Evolutionary conservation across 2,113 vertebrate genomes (phyloP), one percentile per base, ranked within the genome.

Genomic region (Gopherus flavomarginatus): DNA sequence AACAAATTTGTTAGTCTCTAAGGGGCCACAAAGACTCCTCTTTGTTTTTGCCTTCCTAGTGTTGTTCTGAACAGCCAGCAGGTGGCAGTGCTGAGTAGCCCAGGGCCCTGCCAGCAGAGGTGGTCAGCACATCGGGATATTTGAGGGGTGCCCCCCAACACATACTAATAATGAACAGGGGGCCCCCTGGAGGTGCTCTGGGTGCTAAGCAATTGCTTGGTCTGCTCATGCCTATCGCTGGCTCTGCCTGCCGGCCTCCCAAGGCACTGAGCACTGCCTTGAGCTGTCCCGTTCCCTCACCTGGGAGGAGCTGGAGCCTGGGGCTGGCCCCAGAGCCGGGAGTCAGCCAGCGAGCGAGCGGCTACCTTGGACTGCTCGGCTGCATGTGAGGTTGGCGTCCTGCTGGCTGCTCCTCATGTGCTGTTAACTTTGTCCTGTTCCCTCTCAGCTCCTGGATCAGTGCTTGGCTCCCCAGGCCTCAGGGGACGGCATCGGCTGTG

Each of bases 391-490:
- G 59, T 31, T 14, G 44, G 5, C 6, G 1, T 19, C 42, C 19
- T 0, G 2, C 1, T 17, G 0, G 52, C 44, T 10, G 54, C 1
- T 52, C 42, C 29, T 4, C 27, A 19, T 59, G 21, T 84, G 86
- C 62, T 94, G 88, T 90, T 96, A 4, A 95, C 53, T 49, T 44
- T 10, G 29, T 86, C 85, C 86, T 49, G 49, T 94, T 94, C 72
- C 62, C 69, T 69, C 29, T 3, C 97, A 99, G 99, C 98, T 99
- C 90, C 96, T 99, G 97, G 99, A 99, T 97, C 99, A 99, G 93
- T 99, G 99, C 96, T 98, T 99, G 98, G 99, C 99, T 89, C 99
- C 99, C 0, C 99, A 99, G 98, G 99, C 99, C 65, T 99, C 99
- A 42, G 99, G 99, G 90, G 99, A 99, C 0, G 99, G 99, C 42